Evolutionary conservation across 2,113 vertebrate genomes (phyloP).

Genomic region (Aldabrachelys gigantea): DNA sequence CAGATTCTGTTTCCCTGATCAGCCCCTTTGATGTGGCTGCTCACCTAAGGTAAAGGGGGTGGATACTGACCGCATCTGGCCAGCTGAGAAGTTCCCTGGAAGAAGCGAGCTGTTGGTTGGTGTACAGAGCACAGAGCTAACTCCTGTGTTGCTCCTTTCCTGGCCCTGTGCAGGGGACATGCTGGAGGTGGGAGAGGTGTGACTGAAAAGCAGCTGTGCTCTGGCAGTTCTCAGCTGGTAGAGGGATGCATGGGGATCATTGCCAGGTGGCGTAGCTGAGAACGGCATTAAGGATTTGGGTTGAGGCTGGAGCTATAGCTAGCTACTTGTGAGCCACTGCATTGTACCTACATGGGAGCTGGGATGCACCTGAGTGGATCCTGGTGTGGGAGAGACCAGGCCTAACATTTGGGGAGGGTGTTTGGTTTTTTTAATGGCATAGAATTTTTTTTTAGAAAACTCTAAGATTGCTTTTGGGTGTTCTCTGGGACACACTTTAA

Average conservation of each 20-base stretch:
- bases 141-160: slow-evolving; percentile 35
- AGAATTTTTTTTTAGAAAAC: not conserved
- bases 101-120: slow-evolving; percentile 47
- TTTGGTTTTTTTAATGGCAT: not conserved
- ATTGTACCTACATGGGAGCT: not conserved
- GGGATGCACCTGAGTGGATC: not conserved
- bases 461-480: accelerated
- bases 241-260: slow-evolving; percentile 20
- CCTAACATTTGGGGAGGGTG: not conserved
- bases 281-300: not conserved
- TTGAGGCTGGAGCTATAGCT: not conserved
- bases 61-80: not conserved
- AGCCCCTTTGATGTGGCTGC: not conserved
- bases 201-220: slow-evolving; percentile 37
- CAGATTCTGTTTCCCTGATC: slow-evolving; percentile 42
- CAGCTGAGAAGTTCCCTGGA: slow-evolving; percentile 36
- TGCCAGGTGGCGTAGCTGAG: not conserved
- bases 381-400: not conserved
- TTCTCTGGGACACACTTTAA: not conserved
- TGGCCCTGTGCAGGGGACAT: not conserved
- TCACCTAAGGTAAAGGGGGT: not conserved
- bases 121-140: slow-evolving; percentile 57
- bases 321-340: not conserved
- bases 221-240: slow-evolving; percentile 64
- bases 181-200: not conserved